Conservation (phyloP, 2,888 invertebrate genomes). For the Drosophila meridionalis region DNA sequence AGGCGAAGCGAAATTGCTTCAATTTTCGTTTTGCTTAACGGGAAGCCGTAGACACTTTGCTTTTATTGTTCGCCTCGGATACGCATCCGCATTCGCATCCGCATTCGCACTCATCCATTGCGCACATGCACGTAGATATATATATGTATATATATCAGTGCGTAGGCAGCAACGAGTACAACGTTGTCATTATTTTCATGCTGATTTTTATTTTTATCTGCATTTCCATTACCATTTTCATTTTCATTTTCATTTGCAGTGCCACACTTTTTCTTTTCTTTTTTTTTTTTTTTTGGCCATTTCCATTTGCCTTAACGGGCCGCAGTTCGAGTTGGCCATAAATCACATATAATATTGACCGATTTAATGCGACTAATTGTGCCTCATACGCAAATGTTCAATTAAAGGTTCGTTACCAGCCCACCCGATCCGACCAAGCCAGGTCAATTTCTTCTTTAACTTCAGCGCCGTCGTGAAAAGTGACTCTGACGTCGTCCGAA, state of each 20-base stretch:
- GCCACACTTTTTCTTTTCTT: background rate
- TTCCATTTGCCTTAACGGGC: slow-evolving; percentile 46
- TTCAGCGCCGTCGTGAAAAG: background rate
- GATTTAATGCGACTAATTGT: slow-evolving; percentile 76
- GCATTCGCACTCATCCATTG: slow-evolving; percentile 26
- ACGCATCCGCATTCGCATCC: slow-evolving; percentile 43
- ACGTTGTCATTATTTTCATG: slow-evolving; percentile 79
- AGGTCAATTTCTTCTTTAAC: slow-evolving; percentile 7
- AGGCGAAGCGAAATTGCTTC: slow-evolving; percentile 74
- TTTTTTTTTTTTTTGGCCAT: slow-evolving; percentile 7
- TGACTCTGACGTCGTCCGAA: slow-evolving; percentile 40
- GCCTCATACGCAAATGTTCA: slow-evolving; percentile 77
- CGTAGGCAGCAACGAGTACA: slow-evolving; percentile 22
- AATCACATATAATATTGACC: slow-evolving; percentile 71
- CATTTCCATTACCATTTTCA: slow-evolving; percentile 79
- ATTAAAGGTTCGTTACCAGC: slow-evolving; percentile 42
- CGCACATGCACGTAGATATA: background rate
- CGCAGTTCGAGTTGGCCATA: slow-evolving; percentile 49
- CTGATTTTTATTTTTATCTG: slow-evolving; percentile 81
- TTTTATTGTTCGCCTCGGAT: slow-evolving; percentile 72
- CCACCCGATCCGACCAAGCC: background rate
- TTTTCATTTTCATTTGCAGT: slow-evolving; percentile 48
- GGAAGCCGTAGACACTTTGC: slow-evolving; percentile 78
- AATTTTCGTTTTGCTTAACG: slow-evolving; percentile 81
- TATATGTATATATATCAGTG: background rate